Conservation (phyloP, 2,888 invertebrate species). For the Parascotia fuliginaria region DNA sequence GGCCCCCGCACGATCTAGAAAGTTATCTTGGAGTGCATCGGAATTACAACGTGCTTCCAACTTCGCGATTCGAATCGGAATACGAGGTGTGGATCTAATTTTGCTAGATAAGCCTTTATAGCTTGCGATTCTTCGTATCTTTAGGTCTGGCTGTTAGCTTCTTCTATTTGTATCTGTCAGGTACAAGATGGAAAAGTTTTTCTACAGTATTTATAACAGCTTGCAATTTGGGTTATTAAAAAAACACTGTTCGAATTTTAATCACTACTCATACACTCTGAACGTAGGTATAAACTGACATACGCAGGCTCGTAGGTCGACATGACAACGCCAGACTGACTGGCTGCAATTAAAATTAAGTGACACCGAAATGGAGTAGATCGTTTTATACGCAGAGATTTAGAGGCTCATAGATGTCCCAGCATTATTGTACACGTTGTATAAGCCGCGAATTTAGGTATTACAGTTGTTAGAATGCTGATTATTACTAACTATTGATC, state of each 20-base stretch:
- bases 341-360: not conserved
- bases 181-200: no score
- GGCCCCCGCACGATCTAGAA: constrained; percentile 68
- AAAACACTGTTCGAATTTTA: no score
- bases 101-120: constrained; percentile 52
- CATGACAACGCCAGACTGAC: not conserved
- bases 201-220: no score
- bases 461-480: no score
- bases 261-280: no score
- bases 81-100: constrained; percentile 49
- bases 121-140: not conserved
- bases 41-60: constrained; percentile 76
- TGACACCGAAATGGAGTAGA: not conserved
- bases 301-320: no score
- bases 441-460: no score
- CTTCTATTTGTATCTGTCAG: no score
- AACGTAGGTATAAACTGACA: no score
- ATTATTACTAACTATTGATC: no score
- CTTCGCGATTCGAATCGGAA: constrained; percentile 70
- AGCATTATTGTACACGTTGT: not conserved
- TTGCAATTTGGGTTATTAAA: no score
- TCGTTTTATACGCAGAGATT: not conserved
- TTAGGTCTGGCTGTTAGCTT: no score
- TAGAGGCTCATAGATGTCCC: not conserved
- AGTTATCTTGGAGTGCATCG: constrained; percentile 80